These are phyloP conservation scores for fruit fly (Drosophila melanogaster) DNA, from an alignment of 1,140 invertebrate species.

Conservation along the genomic window Release_6_plus_ISO1_MT NT_037436.4:10417501-10418000, in stretches of 20 bases:
- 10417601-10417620: conserved; percentile 17
- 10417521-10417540: conserved; percentile 56
- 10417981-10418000: conserved; percentile 82
- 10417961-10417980: conserved; percentile 57
- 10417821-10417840: conserved; percentile 31
- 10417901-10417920: not conserved
- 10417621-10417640: too few species aligned
- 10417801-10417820: conserved; percentile 59
- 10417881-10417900: conserved; percentile 80
- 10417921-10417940: not conserved
- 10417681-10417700: conserved; percentile 80
- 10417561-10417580: conserved; percentile 50
- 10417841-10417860: conserved; percentile 76
- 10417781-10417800: conserved; percentile 77
- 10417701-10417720: conserved; percentile 76
- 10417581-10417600: conserved; percentile 55
- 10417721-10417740: conserved; percentile 77
- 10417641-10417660: conserved; percentile 1
- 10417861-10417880: conserved; percentile 76
- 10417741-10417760: conserved; percentile 84
- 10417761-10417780: conserved; percentile 84
- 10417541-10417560: conserved; percentile 81
- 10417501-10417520: conserved; percentile 32
- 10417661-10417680: conserved; percentile 51
- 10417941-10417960: conserved; percentile 21